A percentile compares a stretch with the other conserved stretches of the same genome.
These are phyloP conservation scores for Lomographa bimaculata DNA, from an alignment of 2,888 invertebrate genomes.

Conservation along the genomic window DNA sequence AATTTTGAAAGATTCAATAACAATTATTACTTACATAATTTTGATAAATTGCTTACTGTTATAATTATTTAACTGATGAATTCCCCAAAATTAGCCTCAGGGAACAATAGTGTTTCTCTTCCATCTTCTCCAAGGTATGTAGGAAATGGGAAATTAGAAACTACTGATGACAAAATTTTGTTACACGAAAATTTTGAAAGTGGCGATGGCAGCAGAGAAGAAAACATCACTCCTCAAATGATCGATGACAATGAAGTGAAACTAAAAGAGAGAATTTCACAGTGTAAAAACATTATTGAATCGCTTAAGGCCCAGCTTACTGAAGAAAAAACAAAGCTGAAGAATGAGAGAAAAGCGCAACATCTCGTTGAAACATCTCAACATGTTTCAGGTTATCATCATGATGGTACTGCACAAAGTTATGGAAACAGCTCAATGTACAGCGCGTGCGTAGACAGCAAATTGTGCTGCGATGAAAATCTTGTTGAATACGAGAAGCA, in stretches of 20 bases:
- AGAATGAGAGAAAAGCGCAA: slow-evolving; percentile 45
- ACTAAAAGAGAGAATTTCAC: slow-evolving; percentile 65
- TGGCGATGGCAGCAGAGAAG: slow-evolving; percentile 18
- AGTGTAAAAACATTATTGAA: slow-evolving; percentile 67
- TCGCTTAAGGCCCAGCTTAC: slow-evolving; percentile 65
- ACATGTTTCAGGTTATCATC: slow-evolving; percentile 8
- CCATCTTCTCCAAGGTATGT: slow-evolving; percentile 30
- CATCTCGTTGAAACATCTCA: slow-evolving; percentile 6
- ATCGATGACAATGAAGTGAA: slow-evolving; percentile 62
- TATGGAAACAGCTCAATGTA: slow-evolving; percentile 37
- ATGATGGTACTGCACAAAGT: slow-evolving; percentile 5
- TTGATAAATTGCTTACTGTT: slow-evolving; percentile 5
- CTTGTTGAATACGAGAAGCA: slow-evolving; percentile 75
- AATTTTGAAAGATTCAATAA: slow-evolving; percentile 2
- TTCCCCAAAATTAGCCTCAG: slow-evolving; percentile 47
- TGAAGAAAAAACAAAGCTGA: slow-evolving; percentile 65
- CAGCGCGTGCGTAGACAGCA: slow-evolving; percentile 57
- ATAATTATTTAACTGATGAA: no score
- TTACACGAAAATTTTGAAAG: slow-evolving; percentile 13
- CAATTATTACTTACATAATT: background rate
- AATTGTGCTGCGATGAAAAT: slow-evolving; percentile 63
- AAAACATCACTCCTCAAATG: slow-evolving; percentile 43
- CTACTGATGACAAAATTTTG: slow-evolving; percentile 1
- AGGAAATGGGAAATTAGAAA: slow-evolving; percentile 15
- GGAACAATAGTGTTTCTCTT: slow-evolving; percentile 45